Percentiles rank a stretch among this genome's conserved stretches.
Evolutionary conservation across 2,113 vertebrate species (phyloP).

Genomic region (Limanda limanda): DNA sequence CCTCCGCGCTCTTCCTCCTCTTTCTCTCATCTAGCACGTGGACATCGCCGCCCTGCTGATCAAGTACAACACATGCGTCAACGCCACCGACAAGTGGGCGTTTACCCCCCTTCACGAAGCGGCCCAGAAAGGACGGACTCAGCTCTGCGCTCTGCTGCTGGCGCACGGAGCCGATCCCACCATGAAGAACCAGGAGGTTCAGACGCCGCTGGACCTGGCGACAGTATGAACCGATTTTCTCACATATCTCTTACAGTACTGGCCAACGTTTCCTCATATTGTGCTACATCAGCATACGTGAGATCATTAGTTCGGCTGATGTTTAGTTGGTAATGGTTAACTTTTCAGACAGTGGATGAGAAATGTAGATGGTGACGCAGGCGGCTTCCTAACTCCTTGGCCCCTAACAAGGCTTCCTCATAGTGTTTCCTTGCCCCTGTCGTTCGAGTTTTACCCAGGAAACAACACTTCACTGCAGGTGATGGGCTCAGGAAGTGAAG

Average conservation of each 20-base stretch:
- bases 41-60: constrained; percentile 86
- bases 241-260: neutral
- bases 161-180: constrained; percentile 86
- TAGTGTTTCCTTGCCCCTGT: too few species aligned
- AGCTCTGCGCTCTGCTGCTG: constrained; percentile 85
- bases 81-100: constrained; percentile 87
- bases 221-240: constrained; percentile 71
- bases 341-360: too few species aligned
- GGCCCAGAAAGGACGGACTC: constrained; percentile 87
- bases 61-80: constrained; percentile 87
- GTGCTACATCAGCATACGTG: neutral
- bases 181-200: constrained; percentile 88
- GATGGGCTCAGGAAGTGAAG: neutral
- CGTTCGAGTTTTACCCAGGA: too few species aligned
- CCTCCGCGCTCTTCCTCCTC: neutral
- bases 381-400: too few species aligned
- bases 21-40: constrained; percentile 84
- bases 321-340: neutral
- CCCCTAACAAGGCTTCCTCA: too few species aligned
- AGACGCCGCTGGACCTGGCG: constrained; percentile 85
- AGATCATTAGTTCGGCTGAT: neutral
- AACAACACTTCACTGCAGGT: too few species aligned
- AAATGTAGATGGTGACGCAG: too few species aligned
- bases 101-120: constrained; percentile 87
- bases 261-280: neutral